Evolutionary conservation across 1,140 invertebrate species (phyloP), one percentile per base, ranked within the genome.

Genomic region (Drosophila ananassae): DNA sequence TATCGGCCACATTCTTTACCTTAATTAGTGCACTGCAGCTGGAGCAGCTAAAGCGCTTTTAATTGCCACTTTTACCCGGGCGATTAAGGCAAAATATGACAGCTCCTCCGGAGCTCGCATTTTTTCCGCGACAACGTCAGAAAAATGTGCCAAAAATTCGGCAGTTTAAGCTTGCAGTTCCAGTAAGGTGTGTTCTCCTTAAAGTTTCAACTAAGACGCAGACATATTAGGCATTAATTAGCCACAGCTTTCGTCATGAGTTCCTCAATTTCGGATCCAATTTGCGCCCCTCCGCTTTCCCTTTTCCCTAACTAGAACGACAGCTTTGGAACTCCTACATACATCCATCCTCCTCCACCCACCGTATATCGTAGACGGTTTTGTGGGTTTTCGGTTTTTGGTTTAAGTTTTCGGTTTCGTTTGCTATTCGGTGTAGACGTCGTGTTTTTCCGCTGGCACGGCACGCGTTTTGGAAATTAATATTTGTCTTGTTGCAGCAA

Each of bases 391-490:
- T 73, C 10, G 34, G 34, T 12, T 37, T 60, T 73, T 37, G 34
- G 34, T 37, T 37, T 32, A 32, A 30, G 67, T 44, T 73, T 60
- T 69, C 30, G 54, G 41, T 56, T 64, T 57, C 58, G 24, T 64
- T 48, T 47, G 47, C 53, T 46, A 47, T 76, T 56, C 39, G 62
- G 53, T 79, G 76, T 82, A 24, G 62, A 67, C 79, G 79, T 83
- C 76, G 75, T 83, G 59, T 71, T 77, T 84, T 80, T 80, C 68
- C 63, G 44, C n/a, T 46, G 51, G 54, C 60, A 55, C 17, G 47
- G 83, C 82, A 85, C 82, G 82, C 83, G 82, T 82, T 85, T 82
- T 82, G 69, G 75, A 85, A 85, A 85, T 87, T 87, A 87, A 85
- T 85, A 85, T 85, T 85, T 85, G 55, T 52, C 50, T 74, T 69